Conservation (phyloP, 2,888 invertebrate species). For the Gastrophysa polygoni region DNA sequence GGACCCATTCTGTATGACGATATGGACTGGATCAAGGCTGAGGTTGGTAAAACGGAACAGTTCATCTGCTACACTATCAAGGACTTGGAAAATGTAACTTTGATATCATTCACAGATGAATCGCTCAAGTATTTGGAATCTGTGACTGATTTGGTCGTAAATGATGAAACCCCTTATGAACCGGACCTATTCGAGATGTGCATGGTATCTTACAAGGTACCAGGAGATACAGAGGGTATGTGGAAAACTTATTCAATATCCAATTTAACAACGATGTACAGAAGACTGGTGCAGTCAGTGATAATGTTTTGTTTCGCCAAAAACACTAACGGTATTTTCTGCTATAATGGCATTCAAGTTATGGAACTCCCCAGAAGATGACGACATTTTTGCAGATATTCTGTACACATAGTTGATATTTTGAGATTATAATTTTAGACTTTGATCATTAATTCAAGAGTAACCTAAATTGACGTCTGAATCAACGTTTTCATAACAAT, state of each 20-base stretch:
- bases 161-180: conserved; percentile 35
- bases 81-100: conserved; percentile 29
- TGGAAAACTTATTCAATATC: neutral
- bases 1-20: conserved; percentile 29
- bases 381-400: too few species aligned
- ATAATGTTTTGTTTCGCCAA: too few species aligned
- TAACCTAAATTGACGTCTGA: too few species aligned
- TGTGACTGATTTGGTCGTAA: conserved; percentile 19
- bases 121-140: conserved; percentile 25
- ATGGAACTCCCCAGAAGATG: too few species aligned
- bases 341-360: too few species aligned
- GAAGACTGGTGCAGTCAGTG: too few species aligned
- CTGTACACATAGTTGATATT: too few species aligned
- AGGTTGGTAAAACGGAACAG: conserved; percentile 24
- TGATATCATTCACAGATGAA: conserved; percentile 28
- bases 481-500: too few species aligned
- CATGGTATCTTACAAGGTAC: conserved; percentile 42
- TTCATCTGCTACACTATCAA: conserved; percentile 33
- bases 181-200: conserved; percentile 45
- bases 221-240: conserved; percentile 33
- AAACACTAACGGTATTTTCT: too few species aligned
- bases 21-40: conserved; percentile 30
- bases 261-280: too few species aligned
- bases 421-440: too few species aligned
- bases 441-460: too few species aligned